phyloP scores from a whole-genome alignment of 2,888 invertebrate genomes.

The Melanargia galathea region DNA sequence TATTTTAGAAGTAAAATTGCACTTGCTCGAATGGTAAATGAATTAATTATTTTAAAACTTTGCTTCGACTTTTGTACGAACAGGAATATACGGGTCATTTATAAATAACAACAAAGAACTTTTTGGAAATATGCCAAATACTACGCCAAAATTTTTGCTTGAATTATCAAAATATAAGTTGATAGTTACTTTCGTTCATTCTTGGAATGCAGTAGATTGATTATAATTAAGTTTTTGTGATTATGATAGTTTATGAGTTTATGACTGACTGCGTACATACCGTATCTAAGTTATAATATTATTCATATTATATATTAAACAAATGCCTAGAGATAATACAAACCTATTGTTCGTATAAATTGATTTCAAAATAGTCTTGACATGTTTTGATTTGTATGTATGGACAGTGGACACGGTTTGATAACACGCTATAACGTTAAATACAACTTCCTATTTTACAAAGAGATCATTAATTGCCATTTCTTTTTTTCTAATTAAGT shows the following conservation, averaged over 20 bases:
- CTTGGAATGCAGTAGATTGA: not conserved
- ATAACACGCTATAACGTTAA: conserved; percentile 17
- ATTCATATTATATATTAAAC: conserved; percentile 8
- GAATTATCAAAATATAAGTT: not conserved
- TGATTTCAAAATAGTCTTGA: conserved; percentile 20
- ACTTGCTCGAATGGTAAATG: not conserved
- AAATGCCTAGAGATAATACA: not conserved
- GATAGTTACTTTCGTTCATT: not conserved
- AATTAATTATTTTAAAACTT: not conserved
- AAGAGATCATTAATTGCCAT: not conserved
- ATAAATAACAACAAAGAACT: not conserved
- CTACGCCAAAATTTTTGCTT: not conserved
- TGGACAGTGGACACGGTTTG: conserved; percentile 21
- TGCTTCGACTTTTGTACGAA: no score
- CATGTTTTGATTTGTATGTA: conserved; percentile 28
- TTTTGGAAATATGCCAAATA: not conserved
- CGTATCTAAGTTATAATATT: not conserved
- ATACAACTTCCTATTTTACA: conserved; percentile 1
- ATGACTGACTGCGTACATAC: not conserved
- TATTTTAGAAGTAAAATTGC: not conserved
- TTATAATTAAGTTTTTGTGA: not conserved
- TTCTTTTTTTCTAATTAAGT: not conserved
- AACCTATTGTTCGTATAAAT: conserved; percentile 15
- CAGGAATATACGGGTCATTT: not conserved
- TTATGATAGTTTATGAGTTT: not conserved